phyloP scores from a whole-genome alignment of 2,888 invertebrate species.

The Campoplex nolae region DNA sequence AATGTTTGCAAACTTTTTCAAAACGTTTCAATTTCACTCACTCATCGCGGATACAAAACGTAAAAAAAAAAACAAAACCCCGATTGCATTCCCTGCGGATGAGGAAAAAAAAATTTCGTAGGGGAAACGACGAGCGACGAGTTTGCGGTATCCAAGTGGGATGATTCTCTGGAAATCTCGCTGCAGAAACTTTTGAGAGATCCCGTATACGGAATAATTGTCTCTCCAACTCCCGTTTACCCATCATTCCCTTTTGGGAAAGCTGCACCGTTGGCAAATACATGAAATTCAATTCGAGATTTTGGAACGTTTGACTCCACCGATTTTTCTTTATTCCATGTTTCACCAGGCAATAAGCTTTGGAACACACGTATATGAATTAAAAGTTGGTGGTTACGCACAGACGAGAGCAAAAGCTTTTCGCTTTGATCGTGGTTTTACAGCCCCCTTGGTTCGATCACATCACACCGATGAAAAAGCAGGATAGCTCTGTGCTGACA shows the following conservation, averaged over 20 bases:
- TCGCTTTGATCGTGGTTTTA: background rate
- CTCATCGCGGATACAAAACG: no score
- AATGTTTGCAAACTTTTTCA: no score
- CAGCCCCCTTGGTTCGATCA: background rate
- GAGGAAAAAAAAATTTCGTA: background rate
- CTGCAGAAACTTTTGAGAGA: background rate
- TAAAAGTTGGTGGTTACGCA: background rate
- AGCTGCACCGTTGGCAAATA: slow-evolving; percentile 27
- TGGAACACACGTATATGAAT: background rate
- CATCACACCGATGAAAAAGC: background rate
- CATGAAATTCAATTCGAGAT: slow-evolving; percentile 2
- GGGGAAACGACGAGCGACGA: background rate
- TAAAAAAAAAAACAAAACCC: no score
- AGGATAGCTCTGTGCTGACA: background rate
- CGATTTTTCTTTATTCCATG: background rate
- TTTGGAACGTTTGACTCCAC: slow-evolving; percentile 8
- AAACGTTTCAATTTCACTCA: no score
- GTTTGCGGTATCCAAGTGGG: no score
- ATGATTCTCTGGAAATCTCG: background rate
- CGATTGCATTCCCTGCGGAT: no score
- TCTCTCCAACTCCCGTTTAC: slow-evolving; percentile 26
- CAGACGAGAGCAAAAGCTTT: background rate
- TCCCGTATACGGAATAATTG: background rate
- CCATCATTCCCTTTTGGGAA: slow-evolving; percentile 44
- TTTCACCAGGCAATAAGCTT: background rate